Evolutionary conservation across 2,888 invertebrate species (phyloP).

Genomic region (Pandemis cinnamomeana): DNA sequence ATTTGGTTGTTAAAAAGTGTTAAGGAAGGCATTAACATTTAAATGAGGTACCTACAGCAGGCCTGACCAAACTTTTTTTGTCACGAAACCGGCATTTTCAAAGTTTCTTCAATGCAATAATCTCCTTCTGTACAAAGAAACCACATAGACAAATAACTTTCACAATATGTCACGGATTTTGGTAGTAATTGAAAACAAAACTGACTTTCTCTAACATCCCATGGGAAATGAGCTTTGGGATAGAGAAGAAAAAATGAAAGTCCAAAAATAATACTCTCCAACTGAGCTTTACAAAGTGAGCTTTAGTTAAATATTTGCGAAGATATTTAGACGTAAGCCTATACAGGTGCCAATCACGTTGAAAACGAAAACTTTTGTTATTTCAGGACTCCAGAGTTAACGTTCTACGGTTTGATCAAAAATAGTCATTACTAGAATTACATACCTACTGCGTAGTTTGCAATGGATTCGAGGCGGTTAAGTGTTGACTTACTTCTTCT

Average conservation of each 20-base stretch:
- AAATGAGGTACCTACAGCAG: not conserved
- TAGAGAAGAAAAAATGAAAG: conserved; percentile 51
- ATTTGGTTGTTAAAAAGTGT: conserved; percentile 9
- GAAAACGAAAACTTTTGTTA: conserved; percentile 16
- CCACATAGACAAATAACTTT: conserved; percentile 9
- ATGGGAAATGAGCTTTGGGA: conserved; percentile 59
- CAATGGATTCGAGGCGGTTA: too few relatives aligned
- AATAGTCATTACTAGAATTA: too few relatives aligned
- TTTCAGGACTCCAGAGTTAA: not conserved
- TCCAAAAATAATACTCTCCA: conserved; percentile 56
- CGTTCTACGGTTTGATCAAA: too few relatives aligned
- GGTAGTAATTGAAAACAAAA: conserved; percentile 28
- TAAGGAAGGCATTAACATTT: not conserved
- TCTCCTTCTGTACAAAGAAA: not conserved
- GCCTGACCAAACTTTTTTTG: not conserved
- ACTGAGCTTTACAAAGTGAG: conserved; percentile 61
- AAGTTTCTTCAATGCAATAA: not conserved
- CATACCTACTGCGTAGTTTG: too few relatives aligned
- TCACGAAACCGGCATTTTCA: not conserved
- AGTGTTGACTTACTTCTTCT: too few relatives aligned
- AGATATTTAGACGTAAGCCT: conserved; percentile 34
- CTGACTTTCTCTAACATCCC: conserved; percentile 62
- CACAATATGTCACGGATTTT: conserved; percentile 18
- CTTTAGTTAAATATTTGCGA: conserved; percentile 40
- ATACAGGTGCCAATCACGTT: conserved; percentile 22